Base-by-base conservation (phyloP, 2,797 vertebrate species). In the Nannoperca australis region DNA sequence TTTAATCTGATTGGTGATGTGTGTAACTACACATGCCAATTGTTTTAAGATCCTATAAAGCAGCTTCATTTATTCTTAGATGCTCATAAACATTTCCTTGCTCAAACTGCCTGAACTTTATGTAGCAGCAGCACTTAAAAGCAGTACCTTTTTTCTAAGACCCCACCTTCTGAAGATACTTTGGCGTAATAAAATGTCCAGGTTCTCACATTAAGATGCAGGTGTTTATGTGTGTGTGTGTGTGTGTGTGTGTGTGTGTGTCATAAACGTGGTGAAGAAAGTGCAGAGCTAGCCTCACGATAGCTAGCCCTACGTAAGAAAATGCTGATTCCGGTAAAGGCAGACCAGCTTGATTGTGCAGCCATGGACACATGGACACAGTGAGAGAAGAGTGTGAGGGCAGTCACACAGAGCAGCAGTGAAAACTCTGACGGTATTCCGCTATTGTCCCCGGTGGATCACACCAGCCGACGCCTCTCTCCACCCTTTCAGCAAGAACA, bases 181-280 rank as follows among this genome's bases (percentile, higher is more conserved):
- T 20, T 24, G 7, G 64, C 13, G 34, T 82, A 30, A 49, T 81
- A 50, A 45, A 61, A 50, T 76, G 73, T 73, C 59, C 51, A 69
- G 70, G 40, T 68, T 73, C 53, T 54, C 80, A 62, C 64, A 42
- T 61, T 7, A 7, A 70, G 67, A 78, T 59, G 82, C 75, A 75
- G 80, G 78, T 82, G 78, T 72, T 45, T 60, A 14, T 76, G 56
- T 69, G 70, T 71, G 30, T 32, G 30, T 32, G 30, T 32, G 30
- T 32, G 30, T 32, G 30, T 32, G 30, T 32, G 30, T 82, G 78
- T 72, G 49, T 60, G 17, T 76, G 56, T 69, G 70, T 71, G 53
- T 11, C 47, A 49, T 32, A 30, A 45, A 54, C 36, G 8, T 9
- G 69, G 44, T 47, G 12, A 53, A 66, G 47, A 79, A 83, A 76